Base-by-base conservation (phyloP, 2,888 invertebrate species). In the Xylocampa areola region DNA sequence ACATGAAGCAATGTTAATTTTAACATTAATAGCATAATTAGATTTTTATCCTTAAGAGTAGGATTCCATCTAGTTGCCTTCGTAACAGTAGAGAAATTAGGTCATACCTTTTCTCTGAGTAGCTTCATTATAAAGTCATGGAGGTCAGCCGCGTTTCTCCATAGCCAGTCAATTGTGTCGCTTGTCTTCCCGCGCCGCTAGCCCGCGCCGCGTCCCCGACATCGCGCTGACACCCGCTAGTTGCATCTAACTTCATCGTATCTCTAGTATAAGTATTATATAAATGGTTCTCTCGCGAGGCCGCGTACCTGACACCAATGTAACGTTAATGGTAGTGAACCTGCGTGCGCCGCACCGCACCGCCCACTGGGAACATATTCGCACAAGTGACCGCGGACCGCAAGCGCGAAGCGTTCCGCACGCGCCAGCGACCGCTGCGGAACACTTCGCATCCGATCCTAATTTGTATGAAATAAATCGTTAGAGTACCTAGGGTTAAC, bases 41-140 rank as follows among this genome's bases (percentile, higher is more conserved):
- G 91, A 92, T 86, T 92, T 92, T 92, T 92, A 94, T 92, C 90
- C 85, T 82, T 94, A 93, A 93, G 91, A 83, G 94, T 94, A 94
- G 94, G 90, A 88, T 91, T 93, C 92, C 92, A 92, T 94, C 88
- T 94, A 94, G 94, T 90, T 92, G 94, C 93, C 93, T 94, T 94
- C 87, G 91, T 93, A 92, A 89, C 86, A 77, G 88, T 92, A 94
- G 92, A 91, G 90, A 88, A 91, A 84, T 86, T 92, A 92, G 90
- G 91, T 89, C 80, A 89, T 92, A 89, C 88, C 89, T 88, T 90
- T 87, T 92, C 91, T 92, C 92, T 92, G 85, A 75, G 76, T 91
- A 91, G 92, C 89, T 89, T 91, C 88, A 85, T 90, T 79, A 79
- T 84, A 81, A 82, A 76, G 78, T 81, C 73, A 73, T 71, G 69